phyloP scores from a whole-genome alignment of 2,113 vertebrate genomes.

The Anser cygnoides region DNA sequence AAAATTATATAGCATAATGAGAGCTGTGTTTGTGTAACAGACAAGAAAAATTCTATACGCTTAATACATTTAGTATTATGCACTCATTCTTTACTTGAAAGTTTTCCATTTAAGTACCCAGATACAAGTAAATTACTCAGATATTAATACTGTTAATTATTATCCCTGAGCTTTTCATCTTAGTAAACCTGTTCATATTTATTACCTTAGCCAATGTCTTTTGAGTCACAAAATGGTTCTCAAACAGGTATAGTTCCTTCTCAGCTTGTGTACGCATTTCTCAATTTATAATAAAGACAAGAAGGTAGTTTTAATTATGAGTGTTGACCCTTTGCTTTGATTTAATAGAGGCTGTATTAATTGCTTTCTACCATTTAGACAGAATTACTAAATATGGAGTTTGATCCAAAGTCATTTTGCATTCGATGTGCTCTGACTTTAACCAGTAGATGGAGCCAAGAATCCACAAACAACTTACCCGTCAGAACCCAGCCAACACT shows the following conservation, averaged over 20 bases:
- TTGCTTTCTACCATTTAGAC: neutral
- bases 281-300: neutral
- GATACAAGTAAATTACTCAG: neutral
- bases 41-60: neutral
- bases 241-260: neutral
- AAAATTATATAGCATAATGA: neutral
- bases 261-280: neutral
- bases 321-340: conserved; percentile 6
- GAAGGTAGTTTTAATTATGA: neutral
- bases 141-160: conserved; percentile 38
- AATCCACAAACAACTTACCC: conserved; percentile 63
- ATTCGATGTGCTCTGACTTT: neutral
- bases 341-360: conserved; percentile 25
- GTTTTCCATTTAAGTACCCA: conserved; percentile 8
- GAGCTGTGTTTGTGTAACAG: neutral
- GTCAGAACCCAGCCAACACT: neutral
- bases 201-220: neutral
- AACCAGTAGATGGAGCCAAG: conserved; percentile 90
- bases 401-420: neutral
- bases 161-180: conserved; percentile 28
- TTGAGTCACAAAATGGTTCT: neutral
- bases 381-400: neutral
- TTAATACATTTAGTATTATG: neutral
- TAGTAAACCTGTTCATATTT: conserved; percentile 42
- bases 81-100: neutral